These are phyloP conservation scores for Lasioglossum marginatum DNA, from an alignment of 2,888 invertebrate species.

Conservation along the genomic window DNA sequence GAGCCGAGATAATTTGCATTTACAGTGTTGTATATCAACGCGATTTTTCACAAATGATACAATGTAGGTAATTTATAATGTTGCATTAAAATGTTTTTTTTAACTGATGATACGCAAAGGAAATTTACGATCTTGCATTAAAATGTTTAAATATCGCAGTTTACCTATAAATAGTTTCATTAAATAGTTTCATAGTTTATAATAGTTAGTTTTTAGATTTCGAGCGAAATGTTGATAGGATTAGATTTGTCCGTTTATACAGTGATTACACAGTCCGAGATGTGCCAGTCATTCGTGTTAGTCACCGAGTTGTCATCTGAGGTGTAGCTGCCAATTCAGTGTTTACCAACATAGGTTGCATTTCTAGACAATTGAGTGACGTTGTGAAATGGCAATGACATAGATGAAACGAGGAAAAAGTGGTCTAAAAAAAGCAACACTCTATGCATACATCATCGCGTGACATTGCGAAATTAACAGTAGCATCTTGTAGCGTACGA, in stretches of 20 bases:
- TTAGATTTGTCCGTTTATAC: background rate
- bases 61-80: background rate
- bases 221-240: background rate
- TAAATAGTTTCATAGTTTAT: no score
- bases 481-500: background rate
- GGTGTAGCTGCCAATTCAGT: constrained; percentile 7
- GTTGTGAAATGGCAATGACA: background rate
- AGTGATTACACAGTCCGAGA: background rate
- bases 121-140: background rate
- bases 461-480: background rate
- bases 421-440: no score
- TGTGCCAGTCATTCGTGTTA: constrained; percentile 19
- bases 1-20: background rate
- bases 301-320: background rate
- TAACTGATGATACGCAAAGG: no score
- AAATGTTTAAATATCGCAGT: background rate
- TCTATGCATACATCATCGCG: background rate
- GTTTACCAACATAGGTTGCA: constrained; percentile 9
- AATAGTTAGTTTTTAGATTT: no score
- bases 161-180: background rate
- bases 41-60: background rate
- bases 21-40: background rate
- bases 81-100: background rate
- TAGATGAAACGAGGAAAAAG: background rate
- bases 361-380: background rate